Percentiles rank a stretch among this genome's conserved stretches.
Conservation (phyloP, 2,113 vertebrate genomes). For the Eretmochelys imbricata region DNA sequence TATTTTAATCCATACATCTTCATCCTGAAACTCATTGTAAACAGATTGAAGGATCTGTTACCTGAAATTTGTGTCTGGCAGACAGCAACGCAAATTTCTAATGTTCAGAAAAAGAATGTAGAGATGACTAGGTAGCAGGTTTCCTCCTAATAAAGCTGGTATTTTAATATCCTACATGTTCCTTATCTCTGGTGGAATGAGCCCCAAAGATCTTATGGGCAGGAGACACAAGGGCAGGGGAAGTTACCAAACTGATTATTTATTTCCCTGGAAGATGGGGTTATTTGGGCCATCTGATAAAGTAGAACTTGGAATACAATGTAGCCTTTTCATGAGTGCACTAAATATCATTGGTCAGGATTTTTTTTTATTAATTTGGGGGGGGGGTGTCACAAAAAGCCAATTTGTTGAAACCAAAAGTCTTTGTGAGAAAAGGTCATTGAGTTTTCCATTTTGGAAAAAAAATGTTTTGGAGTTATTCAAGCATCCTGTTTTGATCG, state of each 20-base stretch:
- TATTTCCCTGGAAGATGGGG: neutral
- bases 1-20: neutral
- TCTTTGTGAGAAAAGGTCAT: neutral
- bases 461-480: neutral
- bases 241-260: neutral
- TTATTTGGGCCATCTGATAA: neutral
- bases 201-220: neutral
- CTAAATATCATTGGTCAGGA: neutral
- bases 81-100: neutral
- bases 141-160: neutral
- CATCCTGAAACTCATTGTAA: neutral
- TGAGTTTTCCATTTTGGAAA: neutral
- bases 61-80: neutral
- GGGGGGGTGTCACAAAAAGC: neutral
- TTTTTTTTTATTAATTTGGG: accelerated
- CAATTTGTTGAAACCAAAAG: neutral
- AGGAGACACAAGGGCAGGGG: neutral
- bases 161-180: neutral
- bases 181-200: neutral
- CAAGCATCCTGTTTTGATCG: neutral
- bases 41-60: neutral
- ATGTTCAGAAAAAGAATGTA: neutral
- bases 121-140: accelerated
- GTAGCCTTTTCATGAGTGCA: neutral
- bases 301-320: neutral